phyloP scores from a whole-genome alignment of 1,140 invertebrate species.

The Leguminivora glycinivorella region DNA sequence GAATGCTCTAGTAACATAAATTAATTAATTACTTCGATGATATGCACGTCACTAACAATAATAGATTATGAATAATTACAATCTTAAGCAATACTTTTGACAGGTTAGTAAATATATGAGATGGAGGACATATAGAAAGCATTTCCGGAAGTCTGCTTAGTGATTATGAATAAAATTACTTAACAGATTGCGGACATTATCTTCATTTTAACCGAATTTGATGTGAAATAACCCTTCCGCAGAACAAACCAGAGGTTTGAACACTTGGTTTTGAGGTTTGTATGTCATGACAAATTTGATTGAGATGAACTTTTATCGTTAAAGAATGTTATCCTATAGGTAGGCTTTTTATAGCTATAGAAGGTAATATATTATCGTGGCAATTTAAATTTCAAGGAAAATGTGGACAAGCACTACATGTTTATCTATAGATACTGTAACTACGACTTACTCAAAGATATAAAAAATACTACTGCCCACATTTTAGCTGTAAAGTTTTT shows the following conservation, averaged over 20 bases:
- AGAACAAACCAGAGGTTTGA: not conserved
- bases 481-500: constrained; percentile 16
- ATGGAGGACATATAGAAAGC: not conserved
- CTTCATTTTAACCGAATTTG: constrained; percentile 4
- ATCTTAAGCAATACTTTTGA: constrained; percentile 46
- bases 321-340: not conserved
- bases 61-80: constrained; percentile 42
- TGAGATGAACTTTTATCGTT: not conserved
- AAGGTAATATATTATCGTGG: not conserved
- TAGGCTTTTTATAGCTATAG: constrained; percentile 19
- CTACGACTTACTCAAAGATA: not conserved
- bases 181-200: not conserved
- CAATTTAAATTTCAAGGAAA: not conserved
- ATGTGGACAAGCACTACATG: not conserved
- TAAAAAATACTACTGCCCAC: constrained; percentile 6
- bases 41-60: constrained; percentile 39
- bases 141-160: not conserved
- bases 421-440: not conserved
- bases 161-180: not conserved
- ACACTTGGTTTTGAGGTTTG: not conserved
- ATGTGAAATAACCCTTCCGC: not conserved
- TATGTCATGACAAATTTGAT: not conserved
- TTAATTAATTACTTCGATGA: constrained; percentile 20
- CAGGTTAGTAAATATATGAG: not conserved
- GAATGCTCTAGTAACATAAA: not conserved